phyloP scores from a whole-genome alignment of 37 sponge, comb jelly and placozoan genomes.

The Lycopodina hypogea region DNA sequence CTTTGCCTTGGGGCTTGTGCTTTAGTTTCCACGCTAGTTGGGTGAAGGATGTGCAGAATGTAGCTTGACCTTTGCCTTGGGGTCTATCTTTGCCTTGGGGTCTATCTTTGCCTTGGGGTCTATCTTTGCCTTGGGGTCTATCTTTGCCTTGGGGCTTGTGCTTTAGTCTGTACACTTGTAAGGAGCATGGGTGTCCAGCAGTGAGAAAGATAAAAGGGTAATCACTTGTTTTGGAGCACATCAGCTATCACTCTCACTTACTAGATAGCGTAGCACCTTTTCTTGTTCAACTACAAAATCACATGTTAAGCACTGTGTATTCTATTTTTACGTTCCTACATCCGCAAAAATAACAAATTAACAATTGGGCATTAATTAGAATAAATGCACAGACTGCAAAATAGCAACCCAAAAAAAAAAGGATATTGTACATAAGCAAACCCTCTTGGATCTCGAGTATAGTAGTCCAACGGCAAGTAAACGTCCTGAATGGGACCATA shows the following conservation, averaged over 20 bases:
- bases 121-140: too few species aligned
- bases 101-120: too few species aligned
- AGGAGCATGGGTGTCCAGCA: background rate
- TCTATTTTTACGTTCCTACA: too few species aligned
- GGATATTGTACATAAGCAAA: constrained; percentile 99
- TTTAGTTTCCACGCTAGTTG: too few species aligned
- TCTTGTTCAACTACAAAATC: too few species aligned
- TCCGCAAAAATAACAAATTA: too few species aligned
- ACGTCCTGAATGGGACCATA: constrained; percentile 93
- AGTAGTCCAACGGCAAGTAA: constrained; percentile 96
- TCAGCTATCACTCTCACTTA: too few species aligned
- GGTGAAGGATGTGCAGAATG: constrained; percentile 2
- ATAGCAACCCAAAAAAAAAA: background rate
- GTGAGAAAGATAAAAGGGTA: background rate
- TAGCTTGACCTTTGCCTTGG: constrained; percentile 1
- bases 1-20: background rate
- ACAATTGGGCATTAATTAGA: constrained; percentile 5
- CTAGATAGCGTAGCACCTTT: too few species aligned
- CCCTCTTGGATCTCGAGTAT: constrained; percentile 93
- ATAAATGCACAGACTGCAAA: background rate
- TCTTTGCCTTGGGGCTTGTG: background rate
- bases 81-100: too few species aligned
- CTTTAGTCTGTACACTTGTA: too few species aligned
- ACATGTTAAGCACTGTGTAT: too few species aligned
- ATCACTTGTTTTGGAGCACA: too few species aligned